These are phyloP conservation scores for Empis stercorea DNA, from an alignment of 2,888 invertebrate genomes.

Conservation along the genomic window DNA sequence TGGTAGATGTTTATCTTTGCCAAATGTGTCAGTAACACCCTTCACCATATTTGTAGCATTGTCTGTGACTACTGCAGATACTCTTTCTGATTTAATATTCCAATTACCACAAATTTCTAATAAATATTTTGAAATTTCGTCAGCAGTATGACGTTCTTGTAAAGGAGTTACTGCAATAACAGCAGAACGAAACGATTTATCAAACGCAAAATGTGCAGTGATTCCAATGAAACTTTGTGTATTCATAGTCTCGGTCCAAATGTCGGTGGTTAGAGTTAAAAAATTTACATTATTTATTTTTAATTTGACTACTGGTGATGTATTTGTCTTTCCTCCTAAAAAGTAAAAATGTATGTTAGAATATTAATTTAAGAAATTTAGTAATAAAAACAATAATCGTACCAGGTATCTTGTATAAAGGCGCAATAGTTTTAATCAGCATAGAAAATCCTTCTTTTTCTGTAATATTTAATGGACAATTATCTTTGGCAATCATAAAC, in stretches of 20 bases:
- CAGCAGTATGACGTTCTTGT: constrained; percentile 12
- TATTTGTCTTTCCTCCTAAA: too few species aligned
- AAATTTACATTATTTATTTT: too few species aligned
- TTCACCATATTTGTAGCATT: constrained; percentile 16
- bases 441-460: constrained; percentile 12
- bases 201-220: constrained; percentile 10
- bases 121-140: constrained; percentile 11
- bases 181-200: constrained; percentile 8
- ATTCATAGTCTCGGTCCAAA: constrained; percentile 14
- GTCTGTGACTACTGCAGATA: constrained; percentile 14
- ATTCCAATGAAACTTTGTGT: constrained; percentile 11
- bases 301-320: too few species aligned
- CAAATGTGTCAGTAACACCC: constrained; percentile 13
- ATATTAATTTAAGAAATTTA: too few species aligned
- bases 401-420: constrained; percentile 9
- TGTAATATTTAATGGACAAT: constrained; percentile 6
- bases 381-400: too few species aligned
- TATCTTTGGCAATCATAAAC: constrained; percentile 11
- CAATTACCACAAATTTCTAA: constrained; percentile 10
- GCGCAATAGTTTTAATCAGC: constrained; percentile 7
- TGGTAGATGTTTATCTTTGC: constrained; percentile 11
- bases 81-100: constrained; percentile 12
- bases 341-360: too few species aligned
- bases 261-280: constrained; percentile 10
- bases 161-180: constrained; percentile 12